phyloP scores from a whole-genome alignment of 2,113 vertebrate species.

The Syrmaticus mikado region DNA sequence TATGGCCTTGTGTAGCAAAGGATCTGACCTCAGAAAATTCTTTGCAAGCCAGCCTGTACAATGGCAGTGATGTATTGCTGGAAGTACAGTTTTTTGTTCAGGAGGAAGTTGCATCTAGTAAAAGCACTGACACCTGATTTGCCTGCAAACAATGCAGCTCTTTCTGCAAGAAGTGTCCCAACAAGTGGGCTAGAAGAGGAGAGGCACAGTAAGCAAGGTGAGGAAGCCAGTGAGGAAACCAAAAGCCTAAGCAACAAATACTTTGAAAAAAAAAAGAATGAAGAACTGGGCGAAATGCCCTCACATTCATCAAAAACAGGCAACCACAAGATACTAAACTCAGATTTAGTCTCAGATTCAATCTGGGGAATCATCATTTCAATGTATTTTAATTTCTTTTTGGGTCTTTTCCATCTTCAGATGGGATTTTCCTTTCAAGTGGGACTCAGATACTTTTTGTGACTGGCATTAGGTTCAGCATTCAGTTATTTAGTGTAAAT shows the following conservation, averaged over 20 bases:
- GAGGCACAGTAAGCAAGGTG: neutral
- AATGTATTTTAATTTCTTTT: neutral
- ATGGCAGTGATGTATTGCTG: conserved; percentile 68
- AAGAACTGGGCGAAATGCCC: conserved; percentile 15
- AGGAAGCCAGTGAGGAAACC: conserved; percentile 6
- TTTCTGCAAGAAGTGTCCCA: neutral
- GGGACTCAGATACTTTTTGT: neutral
- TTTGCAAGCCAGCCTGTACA: conserved; percentile 35
- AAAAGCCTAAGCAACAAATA: neutral
- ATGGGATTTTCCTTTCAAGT: neutral
- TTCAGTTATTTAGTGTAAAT: neutral
- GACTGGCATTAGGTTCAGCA: neutral
- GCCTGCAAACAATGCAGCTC: conserved; percentile 38
- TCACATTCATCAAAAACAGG: neutral
- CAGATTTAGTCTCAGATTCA: neutral
- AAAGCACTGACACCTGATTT: conserved; percentile 58
- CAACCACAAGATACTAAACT: neutral
- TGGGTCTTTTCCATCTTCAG: neutral
- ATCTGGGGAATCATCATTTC: neutral
- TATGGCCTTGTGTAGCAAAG: neutral
- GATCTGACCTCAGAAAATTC: conserved; percentile 67
- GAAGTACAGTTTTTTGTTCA: conserved; percentile 62
- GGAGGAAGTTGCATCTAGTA: neutral
- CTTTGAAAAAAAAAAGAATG: conserved; percentile 42
- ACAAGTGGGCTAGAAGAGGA: neutral